Percentiles rank a stretch among this genome's conserved stretches.
Conservation (phyloP, 2,113 vertebrate species). For the Malurus cyaneus region DNA sequence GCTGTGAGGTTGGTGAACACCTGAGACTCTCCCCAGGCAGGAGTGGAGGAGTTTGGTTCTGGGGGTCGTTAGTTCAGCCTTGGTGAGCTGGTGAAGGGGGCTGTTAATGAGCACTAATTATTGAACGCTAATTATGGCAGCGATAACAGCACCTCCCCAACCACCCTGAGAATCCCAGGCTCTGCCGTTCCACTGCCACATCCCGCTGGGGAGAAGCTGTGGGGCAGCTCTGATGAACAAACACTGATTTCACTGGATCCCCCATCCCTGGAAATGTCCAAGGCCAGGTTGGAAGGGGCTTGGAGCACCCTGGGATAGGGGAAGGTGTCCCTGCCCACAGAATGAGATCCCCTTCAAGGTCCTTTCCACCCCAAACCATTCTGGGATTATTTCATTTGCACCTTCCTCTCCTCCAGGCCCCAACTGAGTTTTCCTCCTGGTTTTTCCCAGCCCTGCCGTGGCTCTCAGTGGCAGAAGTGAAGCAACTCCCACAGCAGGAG, state of each 20-base stretch:
- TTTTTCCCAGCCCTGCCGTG: not conserved
- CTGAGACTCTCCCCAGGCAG: not conserved
- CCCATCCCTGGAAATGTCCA: not conserved
- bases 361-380: not conserved
- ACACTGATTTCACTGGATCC: not conserved
- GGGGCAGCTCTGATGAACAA: not conserved
- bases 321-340: not conserved
- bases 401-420: not conserved
- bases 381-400: not conserved
- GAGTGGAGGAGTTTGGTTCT: not conserved
- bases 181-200: not conserved
- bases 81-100: not conserved
- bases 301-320: not conserved
- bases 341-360: not conserved
- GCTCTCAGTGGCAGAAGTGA: not conserved
- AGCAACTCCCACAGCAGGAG: too few relatives aligned
- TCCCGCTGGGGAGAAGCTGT: not conserved
- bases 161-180: not conserved
- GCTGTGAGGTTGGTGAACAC: not conserved
- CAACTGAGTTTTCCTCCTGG: not conserved
- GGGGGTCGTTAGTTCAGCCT: not conserved
- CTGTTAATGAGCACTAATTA: not conserved
- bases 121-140: not conserved
- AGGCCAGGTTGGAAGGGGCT: not conserved
- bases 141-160: not conserved